Evolutionary conservation across 2,888 invertebrate species (phyloP).

Genomic region (Elysia crispata): DNA sequence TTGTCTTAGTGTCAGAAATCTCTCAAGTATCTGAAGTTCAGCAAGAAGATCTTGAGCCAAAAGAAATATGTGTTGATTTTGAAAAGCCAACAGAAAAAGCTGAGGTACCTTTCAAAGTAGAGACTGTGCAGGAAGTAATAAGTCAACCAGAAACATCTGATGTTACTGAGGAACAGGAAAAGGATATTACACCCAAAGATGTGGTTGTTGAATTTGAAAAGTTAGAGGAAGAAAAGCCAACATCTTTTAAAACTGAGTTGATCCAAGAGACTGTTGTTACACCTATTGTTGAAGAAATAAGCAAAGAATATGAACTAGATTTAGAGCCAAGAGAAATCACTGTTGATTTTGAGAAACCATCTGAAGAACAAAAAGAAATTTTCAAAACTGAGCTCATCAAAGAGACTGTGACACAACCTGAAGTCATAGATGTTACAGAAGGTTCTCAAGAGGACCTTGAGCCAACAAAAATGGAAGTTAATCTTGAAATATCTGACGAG

Average conservation of each 20-base stretch:
- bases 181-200: slow-evolving; percentile 50
- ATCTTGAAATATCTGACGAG: slow-evolving; percentile 23
- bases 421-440: slow-evolving; percentile 45
- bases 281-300: slow-evolving; percentile 48
- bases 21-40: slow-evolving; percentile 46
- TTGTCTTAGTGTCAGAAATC: slow-evolving; percentile 45
- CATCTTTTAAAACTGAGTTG: slow-evolving; percentile 45
- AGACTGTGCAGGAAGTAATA: slow-evolving; percentile 47
- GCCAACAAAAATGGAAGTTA: slow-evolving; percentile 47
- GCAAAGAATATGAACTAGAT: slow-evolving; percentile 47
- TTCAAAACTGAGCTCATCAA: slow-evolving; percentile 53
- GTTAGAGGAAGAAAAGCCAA: slow-evolving; percentile 48
- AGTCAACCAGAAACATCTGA: slow-evolving; percentile 47
- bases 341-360: slow-evolving; percentile 46
- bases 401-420: slow-evolving; percentile 49
- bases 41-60: slow-evolving; percentile 45
- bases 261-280: slow-evolving; percentile 50
- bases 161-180: slow-evolving; percentile 43
- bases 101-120: slow-evolving; percentile 45
- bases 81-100: slow-evolving; percentile 29
- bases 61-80: slow-evolving; percentile 49
- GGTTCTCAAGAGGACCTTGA: slow-evolving; percentile 40
- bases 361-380: slow-evolving; percentile 53
- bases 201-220: slow-evolving; percentile 40
- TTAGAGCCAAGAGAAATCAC: slow-evolving; percentile 45